These are phyloP conservation scores for Meliscaeva auricollis DNA, from an alignment of 2,888 invertebrate genomes.

Conservation along the genomic window DNA sequence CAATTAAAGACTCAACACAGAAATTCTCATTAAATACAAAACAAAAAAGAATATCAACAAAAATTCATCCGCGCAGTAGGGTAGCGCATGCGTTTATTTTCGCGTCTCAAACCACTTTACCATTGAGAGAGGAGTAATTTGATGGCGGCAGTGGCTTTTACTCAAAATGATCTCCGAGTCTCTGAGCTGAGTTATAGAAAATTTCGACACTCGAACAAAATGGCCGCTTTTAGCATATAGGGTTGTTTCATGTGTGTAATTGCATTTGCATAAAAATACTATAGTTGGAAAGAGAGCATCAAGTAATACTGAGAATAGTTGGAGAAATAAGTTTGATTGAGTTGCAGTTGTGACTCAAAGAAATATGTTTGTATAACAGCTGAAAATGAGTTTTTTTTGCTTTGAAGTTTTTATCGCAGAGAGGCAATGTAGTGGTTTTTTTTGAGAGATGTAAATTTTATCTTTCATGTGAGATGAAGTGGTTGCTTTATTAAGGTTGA, in stretches of 20 bases:
- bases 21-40: slow-evolving; percentile 49
- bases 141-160: slow-evolving; percentile 66
- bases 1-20: slow-evolving; percentile 54
- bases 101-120: slow-evolving; percentile 82
- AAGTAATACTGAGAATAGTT: slow-evolving; percentile 5
- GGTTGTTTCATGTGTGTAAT: slow-evolving; percentile 45
- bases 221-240: slow-evolving; percentile 47
- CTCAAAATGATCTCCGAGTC: slow-evolving; percentile 54
- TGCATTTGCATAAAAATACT: not conserved
- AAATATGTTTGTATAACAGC: slow-evolving; percentile 34
- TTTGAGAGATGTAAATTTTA: not conserved
- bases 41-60: slow-evolving; percentile 77
- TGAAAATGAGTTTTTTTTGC: slow-evolving; percentile 46
- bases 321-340: slow-evolving; percentile 4
- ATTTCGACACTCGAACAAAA: slow-evolving; percentile 68
- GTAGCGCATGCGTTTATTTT: slow-evolving; percentile 80
- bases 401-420: not conserved
- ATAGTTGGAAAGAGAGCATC: slow-evolving; percentile 38
- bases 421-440: not conserved
- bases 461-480: slow-evolving; percentile 12
- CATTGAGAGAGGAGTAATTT: slow-evolving; percentile 66
- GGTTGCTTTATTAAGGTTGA: not conserved
- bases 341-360: slow-evolving; percentile 22
- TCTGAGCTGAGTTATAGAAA: slow-evolving; percentile 48
- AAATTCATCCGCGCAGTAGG: slow-evolving; percentile 77